These are phyloP conservation scores for Hydrolagus colliei DNA, from an alignment of 2,797 vertebrate genomes.

Conservation along the genomic window DNA sequence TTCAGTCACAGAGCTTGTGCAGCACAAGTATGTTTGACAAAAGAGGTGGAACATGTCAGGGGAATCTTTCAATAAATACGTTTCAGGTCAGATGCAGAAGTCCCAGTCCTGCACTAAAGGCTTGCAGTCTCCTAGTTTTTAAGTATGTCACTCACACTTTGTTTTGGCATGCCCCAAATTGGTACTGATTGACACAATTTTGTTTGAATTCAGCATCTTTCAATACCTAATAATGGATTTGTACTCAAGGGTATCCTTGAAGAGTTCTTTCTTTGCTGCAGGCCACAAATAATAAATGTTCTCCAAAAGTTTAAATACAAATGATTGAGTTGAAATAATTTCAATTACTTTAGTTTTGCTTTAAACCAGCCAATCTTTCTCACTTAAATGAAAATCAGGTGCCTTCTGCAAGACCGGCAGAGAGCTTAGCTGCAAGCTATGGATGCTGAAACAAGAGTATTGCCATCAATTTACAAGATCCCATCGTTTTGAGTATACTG, in stretches of 20 bases:
- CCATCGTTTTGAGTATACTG: no score
- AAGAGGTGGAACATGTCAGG: neutral
- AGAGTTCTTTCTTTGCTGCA: neutral
- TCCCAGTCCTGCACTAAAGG: neutral
- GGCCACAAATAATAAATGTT: neutral
- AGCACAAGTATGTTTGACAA: neutral
- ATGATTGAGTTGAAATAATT: neutral
- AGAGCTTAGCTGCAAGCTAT: neutral
- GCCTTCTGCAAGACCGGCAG: neutral
- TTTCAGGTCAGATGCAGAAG: neutral
- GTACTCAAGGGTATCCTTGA: neutral
- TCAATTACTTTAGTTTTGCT: neutral
- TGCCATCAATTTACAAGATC: no score
- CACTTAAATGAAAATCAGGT: neutral
- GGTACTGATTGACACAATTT: neutral
- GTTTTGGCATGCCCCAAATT: no score
- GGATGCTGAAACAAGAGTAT: neutral
- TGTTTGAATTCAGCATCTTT: neutral
- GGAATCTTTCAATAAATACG: neutral
- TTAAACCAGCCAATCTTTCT: neutral
- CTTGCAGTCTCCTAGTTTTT: neutral
- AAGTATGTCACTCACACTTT: neutral
- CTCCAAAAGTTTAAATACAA: neutral
- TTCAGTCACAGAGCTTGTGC: neutral
- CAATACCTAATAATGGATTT: neutral